phyloP scores from a whole-genome alignment of 1,140 invertebrate genomes.

The Oreohelix idahoensis region DNA sequence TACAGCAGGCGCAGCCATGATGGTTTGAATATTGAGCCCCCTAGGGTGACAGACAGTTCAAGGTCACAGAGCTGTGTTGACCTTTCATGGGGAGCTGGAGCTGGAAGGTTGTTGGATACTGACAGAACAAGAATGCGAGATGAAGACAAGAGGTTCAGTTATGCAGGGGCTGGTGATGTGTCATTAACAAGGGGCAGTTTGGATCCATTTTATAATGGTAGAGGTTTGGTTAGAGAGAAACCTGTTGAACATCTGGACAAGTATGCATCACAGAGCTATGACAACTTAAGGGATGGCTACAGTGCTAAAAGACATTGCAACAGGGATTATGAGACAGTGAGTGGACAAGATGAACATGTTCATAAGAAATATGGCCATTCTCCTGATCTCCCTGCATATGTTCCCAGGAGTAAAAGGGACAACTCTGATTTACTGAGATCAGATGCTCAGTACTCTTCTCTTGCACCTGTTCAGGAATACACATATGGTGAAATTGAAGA shows the following conservation, averaged over 20 bases:
- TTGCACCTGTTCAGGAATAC: not conserved
- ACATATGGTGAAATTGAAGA: not conserved
- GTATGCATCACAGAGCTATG: constrained; percentile 5
- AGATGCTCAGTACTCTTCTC: not conserved
- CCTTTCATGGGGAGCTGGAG: not conserved
- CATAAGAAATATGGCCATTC: not conserved
- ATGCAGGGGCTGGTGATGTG: constrained; percentile 8
- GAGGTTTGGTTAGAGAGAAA: constrained; percentile 16
- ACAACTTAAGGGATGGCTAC: not conserved
- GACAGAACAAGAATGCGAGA: not conserved
- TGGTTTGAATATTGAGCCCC: not conserved
- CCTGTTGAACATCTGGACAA: constrained; percentile 7
- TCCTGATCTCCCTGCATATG: not conserved
- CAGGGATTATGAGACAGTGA: not conserved
- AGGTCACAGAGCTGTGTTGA: constrained; percentile 13
- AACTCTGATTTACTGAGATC: not conserved
- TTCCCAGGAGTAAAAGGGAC: not conserved
- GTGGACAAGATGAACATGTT: not conserved
- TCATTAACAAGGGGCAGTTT: not conserved
- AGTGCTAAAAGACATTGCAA: not conserved
- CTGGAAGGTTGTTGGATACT: not conserved
- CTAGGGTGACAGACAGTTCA: constrained; percentile 14
- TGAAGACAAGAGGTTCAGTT: constrained; percentile 29
- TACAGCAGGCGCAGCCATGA: too few relatives aligned
- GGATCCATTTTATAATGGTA: not conserved